Base-by-base conservation (phyloP, 2,888 invertebrate genomes). In the Diloba caeruleocephala region DNA sequence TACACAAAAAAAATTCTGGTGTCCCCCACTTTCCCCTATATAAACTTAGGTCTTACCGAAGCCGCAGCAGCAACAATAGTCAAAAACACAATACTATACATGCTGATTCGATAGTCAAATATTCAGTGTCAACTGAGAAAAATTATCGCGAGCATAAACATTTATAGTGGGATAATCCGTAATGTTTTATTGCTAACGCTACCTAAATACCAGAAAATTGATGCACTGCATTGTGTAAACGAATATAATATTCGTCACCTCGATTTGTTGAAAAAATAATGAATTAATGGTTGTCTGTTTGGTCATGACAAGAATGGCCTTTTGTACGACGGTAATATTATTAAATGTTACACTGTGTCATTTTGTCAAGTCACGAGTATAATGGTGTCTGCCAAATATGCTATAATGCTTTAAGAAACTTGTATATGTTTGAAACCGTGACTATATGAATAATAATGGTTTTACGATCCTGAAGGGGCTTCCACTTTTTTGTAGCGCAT, bases 171-270 rank as follows among this genome's bases (percentile, higher is more conserved):
- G n/a, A n/a, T n/a, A 38, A 7, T 12, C 2, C 4, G 25, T 34
- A 37, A 53, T 41, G n/a, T n/a, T n/a, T 50, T 25, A 33, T 42
- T 34, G 42, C 5, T 26, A 15, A 13, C 8, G 25, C 13, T 56
- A 26, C 12, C 37, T 64, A 77, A 77, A 62, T 29, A 66, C 63
- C 74, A 65, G 64, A 72, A 77, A 77, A 77, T 77, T 66, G 49
- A 38, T 13, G 28, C 39, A 56, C 0, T 36, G 1, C n/a, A 13
- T 14, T n/a, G n/a, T n/a, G n/a, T 58, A 19, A 28, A 26, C 25
- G 31, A 39, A 8, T 23, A 12, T 2, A 25, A 41, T 36, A 19
- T 21, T 38, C 15, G 10, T 37, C n/a, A 31, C 12, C 6, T 45
- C 2, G 9, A 10, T 29, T 3, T 28, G 9, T 10, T 10, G 17